Evolutionary conservation across 2,888 invertebrate genomes (phyloP), one percentile per base, ranked within the genome.

Genomic region (Coelinius sp.): DNA sequence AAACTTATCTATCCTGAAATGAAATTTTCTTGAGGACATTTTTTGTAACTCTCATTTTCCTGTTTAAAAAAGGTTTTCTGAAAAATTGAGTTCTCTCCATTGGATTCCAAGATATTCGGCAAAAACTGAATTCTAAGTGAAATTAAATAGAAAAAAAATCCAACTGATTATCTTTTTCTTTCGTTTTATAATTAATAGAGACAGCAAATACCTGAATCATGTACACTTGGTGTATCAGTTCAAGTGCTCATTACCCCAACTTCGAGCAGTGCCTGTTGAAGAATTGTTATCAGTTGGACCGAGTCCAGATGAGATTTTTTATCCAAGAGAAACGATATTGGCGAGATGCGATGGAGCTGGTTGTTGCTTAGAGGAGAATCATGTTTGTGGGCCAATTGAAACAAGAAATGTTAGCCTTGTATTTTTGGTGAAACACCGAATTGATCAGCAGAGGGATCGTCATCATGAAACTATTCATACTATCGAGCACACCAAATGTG

Each of bases 381-480:
- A 83, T 70, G 76, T 81, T 12, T 88, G 87, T 63, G 80, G 81
- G 0, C 84, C 85, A 0, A 73, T 78, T 27, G 81, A 82, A 72
- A 78, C 80, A 6, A 80, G 83, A 67, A 83, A 85, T 14, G 80
- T 87, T 35, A 83, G 82, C 65, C 79, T 88, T n/a, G 84, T 86
- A 3, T 87, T 88, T 71, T 80, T 82, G 78, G 82, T 87, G 20
- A 82, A 81, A 68, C 85, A 86, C 63, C 71, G 76, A 1, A 81
- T 86, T 67, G 85, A 86, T 74, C 82, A 75, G 41, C 83, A 82
- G 72, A 82, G 85, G 2, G 84, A 83, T 72, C 82, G 84, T 63
- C 85, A 86, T 77, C 85, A 86, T 70, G 85, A 86, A 73, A 73
- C 83, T 24, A 80, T 86, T 69, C 84, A 84, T 71, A 83, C 82